Evolutionary conservation across 2,797 vertebrate species (phyloP), one percentile per base, ranked within the genome.

Genomic region (Psittacula derbiana): DNA sequence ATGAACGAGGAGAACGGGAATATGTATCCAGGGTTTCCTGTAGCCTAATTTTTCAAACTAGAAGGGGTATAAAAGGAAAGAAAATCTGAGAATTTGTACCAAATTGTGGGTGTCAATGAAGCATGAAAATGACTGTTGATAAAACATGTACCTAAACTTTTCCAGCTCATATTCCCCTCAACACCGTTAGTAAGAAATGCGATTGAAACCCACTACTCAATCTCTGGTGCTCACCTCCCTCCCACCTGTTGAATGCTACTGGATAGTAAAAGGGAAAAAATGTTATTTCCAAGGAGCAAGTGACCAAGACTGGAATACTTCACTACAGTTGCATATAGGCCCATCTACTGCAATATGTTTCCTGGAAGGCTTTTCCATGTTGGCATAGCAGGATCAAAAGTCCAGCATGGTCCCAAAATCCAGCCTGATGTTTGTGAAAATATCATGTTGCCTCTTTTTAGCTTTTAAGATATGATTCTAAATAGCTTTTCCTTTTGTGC

Each of bases 31-130:
- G 1, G 99, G 99, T 60, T 98, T 98, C 46, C 97, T 98, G 97
- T 98, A 98, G 73, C 99, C 99, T 92, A 99, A 97, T 96, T 98
- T 99, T 97, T 99, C 98, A 98, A 99, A 99, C 99, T 99, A 96
- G 43, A 95, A 96, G 41, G 27, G 17, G 49, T 67, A 76, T 67
- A 85, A 88, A 81, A 87, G 30, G 21, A 86, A 94, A 74, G 76
- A 75, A 88, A 52, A 84, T 43, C 4, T 46, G 30, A 75, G 16
- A 60, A 81, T 28, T 84, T 46, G 28, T 47, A 78, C 7, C 44
- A 92, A 71, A 86, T 24, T 49, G 16, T 36, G 17, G 4, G 5
- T 81, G 64, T 73, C 40, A 60, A 21, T 16, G 27, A 83, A 75
- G 23, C 43, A 60, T 33, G 8, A 78, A 78, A 87, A 74, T 27